Conservation (phyloP, 1,140 invertebrate genomes). For the Saccostrea echinata region DNA sequence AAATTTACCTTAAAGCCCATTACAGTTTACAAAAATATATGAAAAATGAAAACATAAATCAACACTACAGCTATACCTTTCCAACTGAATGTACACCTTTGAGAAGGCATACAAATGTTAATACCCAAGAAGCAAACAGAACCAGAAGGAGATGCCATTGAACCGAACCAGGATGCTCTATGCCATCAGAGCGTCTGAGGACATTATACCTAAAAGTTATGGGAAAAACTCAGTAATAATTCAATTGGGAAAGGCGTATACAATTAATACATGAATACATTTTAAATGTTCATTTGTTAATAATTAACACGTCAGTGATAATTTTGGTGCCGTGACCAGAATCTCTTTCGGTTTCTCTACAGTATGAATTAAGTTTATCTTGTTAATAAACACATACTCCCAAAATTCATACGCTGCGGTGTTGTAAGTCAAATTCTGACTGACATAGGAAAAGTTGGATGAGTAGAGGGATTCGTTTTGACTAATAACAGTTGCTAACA, state of each 20-base stretch:
- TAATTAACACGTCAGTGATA: too few relatives aligned
- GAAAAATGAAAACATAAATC: too few relatives aligned
- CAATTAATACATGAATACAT: neutral
- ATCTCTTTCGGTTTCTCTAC: neutral
- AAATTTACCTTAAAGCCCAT: too few relatives aligned
- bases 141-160: slow-evolving; percentile 82
- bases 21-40: too few relatives aligned
- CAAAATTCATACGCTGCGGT: slow-evolving; percentile 49
- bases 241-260: neutral
- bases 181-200: slow-evolving; percentile 68
- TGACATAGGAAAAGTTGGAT: neutral
- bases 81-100: slow-evolving; percentile 84
- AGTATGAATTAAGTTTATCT: neutral
- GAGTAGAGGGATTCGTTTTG: neutral
- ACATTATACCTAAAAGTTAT: slow-evolving; percentile 64
- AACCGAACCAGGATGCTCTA: slow-evolving; percentile 79
- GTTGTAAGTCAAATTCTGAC: neutral
- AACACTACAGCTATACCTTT: slow-evolving; percentile 52
- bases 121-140: slow-evolving; percentile 78
- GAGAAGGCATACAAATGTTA: slow-evolving; percentile 79
- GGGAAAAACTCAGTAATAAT: neutral
- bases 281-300: too few relatives aligned
- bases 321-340: neutral
- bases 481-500: neutral
- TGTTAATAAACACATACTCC: slow-evolving; percentile 18